Evolutionary conservation across 2,888 invertebrate genomes (phyloP).

Genomic region (Melanostoma mellinum): DNA sequence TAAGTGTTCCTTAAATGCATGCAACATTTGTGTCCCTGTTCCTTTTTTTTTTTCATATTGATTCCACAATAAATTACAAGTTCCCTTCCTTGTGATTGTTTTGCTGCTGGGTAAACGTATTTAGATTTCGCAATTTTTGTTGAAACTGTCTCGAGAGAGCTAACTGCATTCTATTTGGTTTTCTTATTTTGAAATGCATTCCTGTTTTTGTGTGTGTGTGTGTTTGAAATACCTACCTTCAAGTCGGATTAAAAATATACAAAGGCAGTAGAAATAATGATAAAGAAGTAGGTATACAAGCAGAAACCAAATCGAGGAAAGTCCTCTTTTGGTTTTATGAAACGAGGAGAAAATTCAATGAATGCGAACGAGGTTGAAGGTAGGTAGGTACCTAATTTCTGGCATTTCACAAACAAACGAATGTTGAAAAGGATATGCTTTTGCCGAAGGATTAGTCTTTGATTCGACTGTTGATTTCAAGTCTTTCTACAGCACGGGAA

Average conservation of each 20-base stretch:
- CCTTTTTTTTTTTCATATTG: slow-evolving; percentile 32
- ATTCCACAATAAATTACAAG: slow-evolving; percentile 50
- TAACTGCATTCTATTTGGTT: not conserved
- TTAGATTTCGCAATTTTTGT: slow-evolving; percentile 14
- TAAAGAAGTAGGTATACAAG: not conserved
- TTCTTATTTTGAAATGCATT: slow-evolving; percentile 1
- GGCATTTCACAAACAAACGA: too few relatives aligned
- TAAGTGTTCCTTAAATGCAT: slow-evolving; percentile 62
- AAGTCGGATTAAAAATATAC: not conserved
- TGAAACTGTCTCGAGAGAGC: slow-evolving; percentile 49
- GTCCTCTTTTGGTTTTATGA: not conserved
- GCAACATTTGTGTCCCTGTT: slow-evolving; percentile 59
- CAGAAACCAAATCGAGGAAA: not conserved
- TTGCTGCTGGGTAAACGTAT: slow-evolving; percentile 1
- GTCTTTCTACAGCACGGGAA: too few relatives aligned
- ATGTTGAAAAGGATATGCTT: too few relatives aligned
- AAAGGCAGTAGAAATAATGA: not conserved
- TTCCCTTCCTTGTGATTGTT: slow-evolving; percentile 2
- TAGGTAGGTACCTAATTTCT: too few relatives aligned
- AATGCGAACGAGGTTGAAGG: not conserved
- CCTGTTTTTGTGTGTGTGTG: not conserved
- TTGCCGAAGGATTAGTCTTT: too few relatives aligned
- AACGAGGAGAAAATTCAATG: not conserved
- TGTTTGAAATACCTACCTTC: too few relatives aligned
- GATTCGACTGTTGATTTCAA: too few relatives aligned